Percentiles rank a stretch among this genome's conserved stretches.
Conservation (phyloP, 92 coral and sea anemone species). For the Parazoanthus swiftii region DNA sequence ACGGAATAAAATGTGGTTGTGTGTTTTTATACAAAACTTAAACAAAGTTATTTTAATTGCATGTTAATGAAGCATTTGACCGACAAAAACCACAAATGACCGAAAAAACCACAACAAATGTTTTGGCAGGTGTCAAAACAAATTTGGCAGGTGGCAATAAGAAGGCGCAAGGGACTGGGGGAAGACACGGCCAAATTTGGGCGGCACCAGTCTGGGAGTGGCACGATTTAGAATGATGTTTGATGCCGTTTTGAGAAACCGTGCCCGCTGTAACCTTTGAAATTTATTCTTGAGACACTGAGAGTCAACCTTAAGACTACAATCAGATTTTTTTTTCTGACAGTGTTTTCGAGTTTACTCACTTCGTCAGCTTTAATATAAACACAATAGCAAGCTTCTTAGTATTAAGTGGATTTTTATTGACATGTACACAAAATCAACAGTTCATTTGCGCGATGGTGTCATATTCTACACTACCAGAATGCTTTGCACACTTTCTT, state of each 20-base stretch:
- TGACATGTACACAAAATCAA: too few relatives aligned
- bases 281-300: background rate
- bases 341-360: background rate
- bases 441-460: too few relatives aligned
- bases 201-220: background rate
- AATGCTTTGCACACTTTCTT: too few relatives aligned
- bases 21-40: too few relatives aligned
- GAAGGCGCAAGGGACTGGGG: background rate
- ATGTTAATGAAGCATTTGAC: background rate
- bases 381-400: background rate
- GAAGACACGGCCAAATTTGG: background rate
- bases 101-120: background rate
- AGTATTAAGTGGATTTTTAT: too few relatives aligned
- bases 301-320: too few relatives aligned
- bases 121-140: constrained; percentile 20
- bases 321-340: background rate
- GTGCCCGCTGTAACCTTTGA: background rate
- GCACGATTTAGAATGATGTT: background rate
- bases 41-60: background rate
- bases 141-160: background rate
- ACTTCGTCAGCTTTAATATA: background rate
- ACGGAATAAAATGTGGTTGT: too few relatives aligned
- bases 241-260: background rate
- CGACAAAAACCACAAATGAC: too few relatives aligned
- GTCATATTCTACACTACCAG: too few relatives aligned